A percentile compares a stretch with the other conserved stretches of the same genome.
phyloP scores from a whole-genome alignment of 2,797 vertebrate species.

The Pseudochirops cupreus region DNA sequence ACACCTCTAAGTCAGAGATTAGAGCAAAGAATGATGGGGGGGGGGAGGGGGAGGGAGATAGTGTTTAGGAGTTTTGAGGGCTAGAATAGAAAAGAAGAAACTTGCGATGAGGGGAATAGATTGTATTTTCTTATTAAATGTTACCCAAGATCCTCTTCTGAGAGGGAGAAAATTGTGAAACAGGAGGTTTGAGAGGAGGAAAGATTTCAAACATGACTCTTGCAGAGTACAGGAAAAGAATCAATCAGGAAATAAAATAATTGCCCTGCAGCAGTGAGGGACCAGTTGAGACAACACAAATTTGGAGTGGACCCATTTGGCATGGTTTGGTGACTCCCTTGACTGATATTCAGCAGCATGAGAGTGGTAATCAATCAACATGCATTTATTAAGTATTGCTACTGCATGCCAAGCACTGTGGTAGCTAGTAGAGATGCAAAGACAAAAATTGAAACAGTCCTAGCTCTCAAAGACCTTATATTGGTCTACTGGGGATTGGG shows the following conservation, averaged over 20 bases:
- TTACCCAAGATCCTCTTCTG: neutral
- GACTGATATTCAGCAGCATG: neutral
- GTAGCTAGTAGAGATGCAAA: neutral
- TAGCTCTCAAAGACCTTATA: neutral
- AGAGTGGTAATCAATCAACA: neutral
- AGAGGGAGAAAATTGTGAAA: neutral
- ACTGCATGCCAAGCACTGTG: neutral
- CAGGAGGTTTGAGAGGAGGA: neutral
- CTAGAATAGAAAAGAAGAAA: neutral
- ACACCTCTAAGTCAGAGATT: neutral
- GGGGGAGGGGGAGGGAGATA: neutral
- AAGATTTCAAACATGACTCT: neutral
- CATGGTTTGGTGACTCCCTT: neutral
- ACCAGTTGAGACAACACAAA: neutral
- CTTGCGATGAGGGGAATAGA: neutral
- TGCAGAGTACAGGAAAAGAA: neutral
- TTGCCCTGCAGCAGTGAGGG: neutral
- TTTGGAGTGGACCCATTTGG: neutral
- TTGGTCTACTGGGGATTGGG: neutral
- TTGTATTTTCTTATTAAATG: neutral
- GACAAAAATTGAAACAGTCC: neutral
- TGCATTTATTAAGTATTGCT: neutral
- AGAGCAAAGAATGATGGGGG: neutral
- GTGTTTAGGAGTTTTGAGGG: neutral
- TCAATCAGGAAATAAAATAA: neutral